A percentile compares a stretch with the other conserved stretches of the same genome.
Conservation (phyloP, 2,113 vertebrate species). For the Xenopus tropicalis region DNA sequence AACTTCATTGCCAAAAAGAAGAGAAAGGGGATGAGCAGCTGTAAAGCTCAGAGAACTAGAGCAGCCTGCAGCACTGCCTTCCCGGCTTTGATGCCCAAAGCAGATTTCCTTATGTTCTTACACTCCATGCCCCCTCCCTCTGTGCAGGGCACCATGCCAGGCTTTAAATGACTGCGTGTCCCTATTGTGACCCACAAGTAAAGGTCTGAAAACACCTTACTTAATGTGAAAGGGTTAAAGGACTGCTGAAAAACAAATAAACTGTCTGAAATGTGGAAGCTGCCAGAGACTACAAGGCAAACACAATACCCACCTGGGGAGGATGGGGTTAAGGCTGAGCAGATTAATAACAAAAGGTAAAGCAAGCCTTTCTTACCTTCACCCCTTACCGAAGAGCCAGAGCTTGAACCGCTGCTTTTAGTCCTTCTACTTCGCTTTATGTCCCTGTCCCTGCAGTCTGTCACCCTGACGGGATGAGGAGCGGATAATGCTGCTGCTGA, state of each 20-base stretch:
- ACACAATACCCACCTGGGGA: neutral
- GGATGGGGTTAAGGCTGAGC: neutral
- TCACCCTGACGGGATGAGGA: conserved; percentile 16
- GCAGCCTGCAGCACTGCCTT: neutral
- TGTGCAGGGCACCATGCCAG: no score
- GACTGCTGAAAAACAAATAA: neutral
- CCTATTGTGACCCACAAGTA: no score
- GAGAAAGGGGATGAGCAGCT: conserved; percentile 7
- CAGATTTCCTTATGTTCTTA: neutral
- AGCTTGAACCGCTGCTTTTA: neutral
- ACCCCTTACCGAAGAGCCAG: neutral
- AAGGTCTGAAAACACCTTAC: no score
- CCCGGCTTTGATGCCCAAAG: neutral
- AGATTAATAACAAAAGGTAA: conserved; percentile 4
- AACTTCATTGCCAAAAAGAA: conserved; percentile 27
- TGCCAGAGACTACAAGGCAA: neutral
- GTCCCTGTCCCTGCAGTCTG: conserved; percentile 4
- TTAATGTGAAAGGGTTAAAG: conserved; percentile 9
- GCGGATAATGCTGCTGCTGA: neutral
- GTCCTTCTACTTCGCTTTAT: neutral
- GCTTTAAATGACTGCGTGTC: no score
- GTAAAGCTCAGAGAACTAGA: neutral
- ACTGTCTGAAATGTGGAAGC: no score
- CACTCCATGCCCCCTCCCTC: neutral
- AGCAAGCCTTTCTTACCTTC: neutral